These are phyloP conservation scores for Oncorhynchus mykiss DNA, from an alignment of 2,113 vertebrate genomes.

Conservation along the genomic window DNA sequence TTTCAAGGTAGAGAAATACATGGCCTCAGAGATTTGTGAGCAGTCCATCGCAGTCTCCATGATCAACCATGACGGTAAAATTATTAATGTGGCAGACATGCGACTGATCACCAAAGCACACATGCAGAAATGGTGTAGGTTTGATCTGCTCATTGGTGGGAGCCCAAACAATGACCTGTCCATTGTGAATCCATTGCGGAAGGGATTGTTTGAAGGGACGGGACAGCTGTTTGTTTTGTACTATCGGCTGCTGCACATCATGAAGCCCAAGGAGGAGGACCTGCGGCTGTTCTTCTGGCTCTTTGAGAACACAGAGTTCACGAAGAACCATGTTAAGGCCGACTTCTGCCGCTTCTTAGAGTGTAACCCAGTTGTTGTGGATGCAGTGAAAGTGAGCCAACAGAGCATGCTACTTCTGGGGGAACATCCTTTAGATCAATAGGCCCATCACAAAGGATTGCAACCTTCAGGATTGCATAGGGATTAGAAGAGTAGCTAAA, in stretches of 20 bases:
- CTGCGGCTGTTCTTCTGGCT: conserved; percentile 92
- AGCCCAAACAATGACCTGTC: conserved; percentile 91
- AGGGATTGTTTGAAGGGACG: conserved; percentile 90
- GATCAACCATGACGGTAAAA: conserved; percentile 82
- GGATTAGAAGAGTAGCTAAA: conserved; percentile 46
- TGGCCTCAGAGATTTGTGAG: conserved; percentile 88
- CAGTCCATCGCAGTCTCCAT: conserved; percentile 77
- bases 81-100: conserved; percentile 81
- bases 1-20: conserved; percentile 88
- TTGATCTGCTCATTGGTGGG: conserved; percentile 92
- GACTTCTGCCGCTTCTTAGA: conserved; percentile 92
- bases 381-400: conserved; percentile 88
- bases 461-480: too few species aligned
- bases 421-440: conserved; percentile 94
- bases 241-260: conserved; percentile 85
- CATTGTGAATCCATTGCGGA: conserved; percentile 85
- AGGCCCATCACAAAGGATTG: conserved; percentile 58
- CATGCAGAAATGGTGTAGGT: conserved; percentile 87
- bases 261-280: conserved; percentile 85
- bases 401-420: conserved; percentile 91
- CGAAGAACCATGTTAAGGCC: conserved; percentile 84
- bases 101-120: conserved; percentile 80
- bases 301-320: conserved; percentile 92
- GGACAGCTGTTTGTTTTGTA: conserved; percentile 92
- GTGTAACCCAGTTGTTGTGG: conserved; percentile 93